Percentiles rank a stretch among this genome's conserved stretches.
These are phyloP conservation scores for Agrotis exclamationis DNA, from an alignment of 2,888 invertebrate genomes.

Conservation along the genomic window DNA sequence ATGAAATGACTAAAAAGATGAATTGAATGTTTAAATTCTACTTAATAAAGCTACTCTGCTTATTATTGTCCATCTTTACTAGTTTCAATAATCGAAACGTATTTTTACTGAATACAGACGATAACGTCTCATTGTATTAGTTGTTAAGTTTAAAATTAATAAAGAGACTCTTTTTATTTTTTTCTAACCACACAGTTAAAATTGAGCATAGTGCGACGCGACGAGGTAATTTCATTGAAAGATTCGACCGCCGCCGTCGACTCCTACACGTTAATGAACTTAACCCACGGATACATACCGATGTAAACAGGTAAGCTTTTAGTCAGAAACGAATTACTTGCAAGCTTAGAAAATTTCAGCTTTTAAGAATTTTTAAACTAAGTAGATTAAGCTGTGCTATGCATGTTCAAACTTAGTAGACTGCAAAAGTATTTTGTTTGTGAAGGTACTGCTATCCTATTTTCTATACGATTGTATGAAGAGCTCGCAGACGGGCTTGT, in stretches of 20 bases:
- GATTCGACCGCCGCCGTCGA: conserved; percentile 52
- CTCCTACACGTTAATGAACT: conserved; percentile 37
- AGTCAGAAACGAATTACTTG: conserved; percentile 11
- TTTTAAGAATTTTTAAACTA: conserved; percentile 10
- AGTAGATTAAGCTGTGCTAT: background rate
- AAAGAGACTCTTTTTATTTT: background rate
- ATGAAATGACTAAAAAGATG: too few relatives aligned
- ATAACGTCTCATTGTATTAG: too few relatives aligned
- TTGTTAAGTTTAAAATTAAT: background rate
- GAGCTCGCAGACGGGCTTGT: too few relatives aligned
- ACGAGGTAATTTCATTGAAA: conserved; percentile 51
- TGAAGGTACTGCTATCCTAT: background rate
- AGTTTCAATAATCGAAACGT: too few relatives aligned
- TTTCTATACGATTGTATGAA: too few relatives aligned
- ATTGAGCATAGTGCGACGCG: conserved; percentile 15
- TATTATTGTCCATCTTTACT: too few relatives aligned
- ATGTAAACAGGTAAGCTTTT: conserved; percentile 36
- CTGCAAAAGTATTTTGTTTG: conserved; percentile 11
- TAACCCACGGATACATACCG: conserved; percentile 24
- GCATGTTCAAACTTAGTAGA: background rate
- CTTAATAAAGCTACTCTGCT: too few relatives aligned
- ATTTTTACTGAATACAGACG: background rate
- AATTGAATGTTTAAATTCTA: too few relatives aligned
- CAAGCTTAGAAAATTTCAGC: background rate
- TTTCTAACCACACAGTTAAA: background rate